A percentile compares a stretch with the other conserved stretches of the same genome.
Evolutionary conservation across 1,140 invertebrate genomes (phyloP).

Genomic region (Drosophila nasuta): DNA sequence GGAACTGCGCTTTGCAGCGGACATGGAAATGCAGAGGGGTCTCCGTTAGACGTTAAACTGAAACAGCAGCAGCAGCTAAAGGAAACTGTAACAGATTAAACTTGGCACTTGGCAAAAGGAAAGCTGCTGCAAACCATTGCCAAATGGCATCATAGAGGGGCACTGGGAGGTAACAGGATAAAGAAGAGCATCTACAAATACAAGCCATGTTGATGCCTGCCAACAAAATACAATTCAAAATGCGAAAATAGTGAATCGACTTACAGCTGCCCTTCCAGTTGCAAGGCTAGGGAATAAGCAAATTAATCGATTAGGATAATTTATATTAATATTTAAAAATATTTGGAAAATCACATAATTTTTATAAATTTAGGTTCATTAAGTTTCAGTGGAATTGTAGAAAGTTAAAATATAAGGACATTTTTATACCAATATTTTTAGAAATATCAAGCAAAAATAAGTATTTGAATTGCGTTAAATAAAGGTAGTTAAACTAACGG

Average conservation of each 20-base stretch:
- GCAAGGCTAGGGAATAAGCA: neutral
- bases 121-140: conserved; percentile 47
- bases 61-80: conserved; percentile 64
- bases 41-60: conserved; percentile 29
- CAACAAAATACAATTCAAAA: conserved; percentile 40
- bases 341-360: too few species aligned
- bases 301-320: too few species aligned
- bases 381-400: too few species aligned
- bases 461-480: too few species aligned
- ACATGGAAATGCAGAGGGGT: conserved; percentile 70
- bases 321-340: too few species aligned
- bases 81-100: conserved; percentile 79
- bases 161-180: neutral
- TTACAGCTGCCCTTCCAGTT: conserved; percentile 19
- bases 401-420: too few species aligned
- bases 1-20: conserved; percentile 71
- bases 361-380: too few species aligned
- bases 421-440: too few species aligned
- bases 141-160: conserved; percentile 15
- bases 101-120: conserved; percentile 68
- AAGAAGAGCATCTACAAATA: conserved; percentile 45
- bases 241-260: neutral
- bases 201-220: conserved; percentile 59
- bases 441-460: too few species aligned
- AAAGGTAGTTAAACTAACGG: too few species aligned